phyloP scores from a whole-genome alignment of 2,113 vertebrate species.

The Eolophus roseicapilla region DNA sequence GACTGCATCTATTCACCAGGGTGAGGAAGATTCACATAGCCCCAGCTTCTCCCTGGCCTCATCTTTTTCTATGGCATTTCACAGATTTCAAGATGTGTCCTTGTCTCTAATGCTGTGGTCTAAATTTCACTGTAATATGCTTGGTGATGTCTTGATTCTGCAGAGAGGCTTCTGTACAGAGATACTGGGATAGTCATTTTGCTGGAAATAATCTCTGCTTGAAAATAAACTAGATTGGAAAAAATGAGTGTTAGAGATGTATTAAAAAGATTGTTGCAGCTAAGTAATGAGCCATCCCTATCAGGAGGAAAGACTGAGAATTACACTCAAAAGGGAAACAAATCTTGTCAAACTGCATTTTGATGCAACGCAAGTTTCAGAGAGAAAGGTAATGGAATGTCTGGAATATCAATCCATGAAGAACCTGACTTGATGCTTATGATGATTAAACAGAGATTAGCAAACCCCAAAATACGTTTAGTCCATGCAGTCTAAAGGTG shows the following conservation, averaged over 20 bases:
- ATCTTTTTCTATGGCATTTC: background rate
- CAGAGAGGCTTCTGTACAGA: background rate
- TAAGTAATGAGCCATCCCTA: background rate
- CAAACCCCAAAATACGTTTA: background rate
- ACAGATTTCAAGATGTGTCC: slow-evolving; percentile 12
- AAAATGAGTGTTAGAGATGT: background rate
- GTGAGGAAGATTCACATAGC: background rate
- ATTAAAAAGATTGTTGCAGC: background rate
- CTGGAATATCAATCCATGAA: background rate
- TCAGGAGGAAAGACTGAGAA: background rate
- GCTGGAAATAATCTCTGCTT: background rate
- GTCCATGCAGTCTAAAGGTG: background rate
- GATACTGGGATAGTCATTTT: background rate
- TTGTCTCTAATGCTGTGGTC: background rate
- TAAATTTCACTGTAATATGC: background rate
- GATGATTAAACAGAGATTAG: background rate
- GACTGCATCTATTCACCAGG: slow-evolving; percentile 12
- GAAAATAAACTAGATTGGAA: background rate
- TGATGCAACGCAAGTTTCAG: background rate
- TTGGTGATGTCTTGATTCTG: background rate
- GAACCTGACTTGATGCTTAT: background rate
- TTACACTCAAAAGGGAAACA: background rate
- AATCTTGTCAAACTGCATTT: background rate
- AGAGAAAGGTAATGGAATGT: background rate
- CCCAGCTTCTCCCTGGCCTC: slow-evolving; percentile 1